phyloP scores from a whole-genome alignment of 1,140 invertebrate species.

The Lerema accius region DNA sequence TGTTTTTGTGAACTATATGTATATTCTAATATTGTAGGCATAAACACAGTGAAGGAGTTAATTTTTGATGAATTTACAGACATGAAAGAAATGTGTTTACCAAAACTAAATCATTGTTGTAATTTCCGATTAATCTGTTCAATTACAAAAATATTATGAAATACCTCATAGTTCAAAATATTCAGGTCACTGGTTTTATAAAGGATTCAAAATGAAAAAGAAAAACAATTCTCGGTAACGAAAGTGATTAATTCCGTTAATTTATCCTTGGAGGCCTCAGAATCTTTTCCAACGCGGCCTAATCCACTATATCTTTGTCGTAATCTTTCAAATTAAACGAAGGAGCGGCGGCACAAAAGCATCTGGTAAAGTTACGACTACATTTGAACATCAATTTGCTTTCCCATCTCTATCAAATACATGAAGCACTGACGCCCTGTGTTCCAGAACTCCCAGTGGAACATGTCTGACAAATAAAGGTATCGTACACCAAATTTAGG shows the following conservation, averaged over 20 bases:
- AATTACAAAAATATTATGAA: background rate
- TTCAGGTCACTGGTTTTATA: slow-evolving; percentile 21
- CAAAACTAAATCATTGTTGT: background rate
- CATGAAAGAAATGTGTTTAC: too few relatives aligned
- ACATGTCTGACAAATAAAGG: slow-evolving; percentile 70
- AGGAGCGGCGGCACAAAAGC: slow-evolving; percentile 35
- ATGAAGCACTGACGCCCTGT: slow-evolving; percentile 40
- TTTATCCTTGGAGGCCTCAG: slow-evolving; percentile 46
- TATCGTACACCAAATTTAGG: slow-evolving; percentile 64
- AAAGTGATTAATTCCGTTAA: slow-evolving; percentile 56
- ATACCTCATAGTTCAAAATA: slow-evolving; percentile 15
- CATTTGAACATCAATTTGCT: slow-evolving; percentile 27
- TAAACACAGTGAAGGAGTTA: too few relatives aligned
- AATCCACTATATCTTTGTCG: slow-evolving; percentile 47
- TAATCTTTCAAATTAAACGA: slow-evolving; percentile 52
- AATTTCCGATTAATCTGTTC: background rate
- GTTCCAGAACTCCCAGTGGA: slow-evolving; percentile 41
- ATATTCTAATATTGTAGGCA: too few relatives aligned
- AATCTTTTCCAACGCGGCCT: slow-evolving; percentile 49
- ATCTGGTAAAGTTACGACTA: slow-evolving; percentile 35
- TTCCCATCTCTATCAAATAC: slow-evolving; percentile 45
- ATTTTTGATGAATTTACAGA: too few relatives aligned
- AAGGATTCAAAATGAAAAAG: slow-evolving; percentile 19
- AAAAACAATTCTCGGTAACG: slow-evolving; percentile 39
- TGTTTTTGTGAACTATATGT: too few relatives aligned